Percentiles rank a stretch among this genome's conserved stretches.
Conservation (phyloP, 2,113 vertebrate species). For the Ovibos moschatus region DNA sequence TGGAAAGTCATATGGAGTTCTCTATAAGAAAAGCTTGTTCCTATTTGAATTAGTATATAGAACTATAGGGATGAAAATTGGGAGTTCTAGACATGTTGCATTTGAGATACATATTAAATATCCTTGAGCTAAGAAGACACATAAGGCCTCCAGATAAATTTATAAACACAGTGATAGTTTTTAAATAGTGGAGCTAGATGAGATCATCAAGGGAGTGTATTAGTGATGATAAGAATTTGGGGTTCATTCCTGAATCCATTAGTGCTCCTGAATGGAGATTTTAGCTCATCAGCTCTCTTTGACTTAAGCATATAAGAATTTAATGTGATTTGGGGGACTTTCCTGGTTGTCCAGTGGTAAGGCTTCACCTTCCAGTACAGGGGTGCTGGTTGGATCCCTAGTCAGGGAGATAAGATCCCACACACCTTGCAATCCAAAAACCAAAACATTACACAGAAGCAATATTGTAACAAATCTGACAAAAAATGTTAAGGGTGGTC, state of each 20-base stretch:
- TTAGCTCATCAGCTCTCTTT: background rate
- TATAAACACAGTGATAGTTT: background rate
- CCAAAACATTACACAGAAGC: background rate
- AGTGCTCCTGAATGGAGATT: background rate
- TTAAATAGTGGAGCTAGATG: background rate
- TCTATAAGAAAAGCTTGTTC: background rate
- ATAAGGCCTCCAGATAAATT: background rate
- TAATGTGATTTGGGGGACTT: background rate
- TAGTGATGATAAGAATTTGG: background rate
- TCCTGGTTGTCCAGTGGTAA: background rate
- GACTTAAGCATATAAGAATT: background rate
- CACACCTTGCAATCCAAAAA: background rate
- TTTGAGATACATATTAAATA: background rate
- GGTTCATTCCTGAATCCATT: background rate
- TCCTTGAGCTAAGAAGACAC: background rate
- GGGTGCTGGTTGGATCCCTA: background rate
- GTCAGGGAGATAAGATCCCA: background rate
- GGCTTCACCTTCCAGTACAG: background rate
- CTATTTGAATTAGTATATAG: background rate
- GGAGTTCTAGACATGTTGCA: background rate
- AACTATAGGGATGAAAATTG: background rate
- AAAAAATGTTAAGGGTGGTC: background rate
- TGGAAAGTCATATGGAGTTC: background rate
- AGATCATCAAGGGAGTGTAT: background rate
- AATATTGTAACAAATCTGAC: background rate